Conservation (phyloP, 2,888 invertebrate genomes). For the Hirudinaria manillensis region DNA sequence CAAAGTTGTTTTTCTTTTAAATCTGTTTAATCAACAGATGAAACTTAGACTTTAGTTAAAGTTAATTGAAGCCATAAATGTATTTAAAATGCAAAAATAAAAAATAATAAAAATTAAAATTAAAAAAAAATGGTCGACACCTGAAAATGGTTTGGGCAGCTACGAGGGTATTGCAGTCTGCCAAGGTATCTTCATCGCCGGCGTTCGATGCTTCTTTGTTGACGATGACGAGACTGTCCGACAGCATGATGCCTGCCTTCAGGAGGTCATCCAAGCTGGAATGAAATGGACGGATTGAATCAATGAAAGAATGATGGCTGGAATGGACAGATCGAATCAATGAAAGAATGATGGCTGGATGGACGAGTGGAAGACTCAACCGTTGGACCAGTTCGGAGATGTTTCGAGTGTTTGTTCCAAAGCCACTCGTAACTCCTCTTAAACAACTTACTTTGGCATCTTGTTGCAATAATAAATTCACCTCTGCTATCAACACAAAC, state of each 20-base stretch:
- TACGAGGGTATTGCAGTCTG: constrained; percentile 96
- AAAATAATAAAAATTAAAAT: no score
- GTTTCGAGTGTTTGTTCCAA: no score
- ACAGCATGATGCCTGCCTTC: constrained; percentile 86
- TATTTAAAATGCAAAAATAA: no score
- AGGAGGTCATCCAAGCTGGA: constrained; percentile 83
- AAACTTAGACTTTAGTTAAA: no score
- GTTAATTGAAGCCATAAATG: no score
- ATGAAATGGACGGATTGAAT: constrained; percentile 37
- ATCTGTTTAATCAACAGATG: no score
- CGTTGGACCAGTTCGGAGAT: no score
- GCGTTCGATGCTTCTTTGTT: constrained; percentile 94
- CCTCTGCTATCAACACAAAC: no score
- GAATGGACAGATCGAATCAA: neutral
- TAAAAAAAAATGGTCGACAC: constrained; percentile 59
- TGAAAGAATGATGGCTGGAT: neutral
- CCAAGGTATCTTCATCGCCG: constrained; percentile 87
- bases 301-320: neutral
- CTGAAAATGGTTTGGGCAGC: constrained; percentile 98
- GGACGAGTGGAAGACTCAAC: neutral
- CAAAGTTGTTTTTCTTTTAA: no score
- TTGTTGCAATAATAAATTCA: no score
- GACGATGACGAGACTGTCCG: constrained; percentile 88
- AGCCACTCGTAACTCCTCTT: no score
- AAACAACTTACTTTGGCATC: no score